Evolutionary conservation across 2,113 vertebrate genomes (phyloP).

Genomic region (Conger conger): DNA sequence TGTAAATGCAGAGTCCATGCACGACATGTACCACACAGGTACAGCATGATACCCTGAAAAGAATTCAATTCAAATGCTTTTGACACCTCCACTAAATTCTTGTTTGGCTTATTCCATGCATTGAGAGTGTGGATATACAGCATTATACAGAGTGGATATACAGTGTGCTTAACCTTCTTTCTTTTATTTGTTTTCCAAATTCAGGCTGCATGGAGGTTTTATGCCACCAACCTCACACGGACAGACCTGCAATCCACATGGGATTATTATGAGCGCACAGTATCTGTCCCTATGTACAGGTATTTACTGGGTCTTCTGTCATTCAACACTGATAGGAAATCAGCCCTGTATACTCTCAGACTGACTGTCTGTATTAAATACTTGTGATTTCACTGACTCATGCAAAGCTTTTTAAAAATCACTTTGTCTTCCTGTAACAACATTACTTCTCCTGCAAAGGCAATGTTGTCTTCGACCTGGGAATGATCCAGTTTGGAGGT

Average conservation of each 20-base stretch:
- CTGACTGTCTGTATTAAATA: background rate
- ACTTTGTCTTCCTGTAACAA: background rate
- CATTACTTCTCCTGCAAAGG: background rate
- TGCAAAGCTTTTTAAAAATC: background rate
- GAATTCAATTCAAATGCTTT: too few species aligned
- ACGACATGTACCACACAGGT: background rate
- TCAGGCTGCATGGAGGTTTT: conserved; percentile 95
- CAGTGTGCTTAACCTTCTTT: background rate
- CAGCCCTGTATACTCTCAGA: background rate
- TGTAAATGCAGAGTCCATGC: background rate
- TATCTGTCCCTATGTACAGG: conserved; percentile 97
- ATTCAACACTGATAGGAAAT: background rate
- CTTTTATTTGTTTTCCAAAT: background rate
- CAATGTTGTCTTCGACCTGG: background rate
- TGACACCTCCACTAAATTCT: too few species aligned
- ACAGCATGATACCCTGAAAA: too few species aligned
- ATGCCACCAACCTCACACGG: conserved; percentile 89
- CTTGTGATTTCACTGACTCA: background rate
- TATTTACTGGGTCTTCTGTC: conserved; percentile 46
- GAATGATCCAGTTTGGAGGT: background rate
- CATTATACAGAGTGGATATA: background rate
- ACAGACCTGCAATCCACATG: conserved; percentile 92
- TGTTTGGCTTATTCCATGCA: background rate
- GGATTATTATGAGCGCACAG: conserved; percentile 91
- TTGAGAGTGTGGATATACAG: background rate